Conservation (phyloP, 2,797 vertebrate genomes). For the Pterois miles region DNA sequence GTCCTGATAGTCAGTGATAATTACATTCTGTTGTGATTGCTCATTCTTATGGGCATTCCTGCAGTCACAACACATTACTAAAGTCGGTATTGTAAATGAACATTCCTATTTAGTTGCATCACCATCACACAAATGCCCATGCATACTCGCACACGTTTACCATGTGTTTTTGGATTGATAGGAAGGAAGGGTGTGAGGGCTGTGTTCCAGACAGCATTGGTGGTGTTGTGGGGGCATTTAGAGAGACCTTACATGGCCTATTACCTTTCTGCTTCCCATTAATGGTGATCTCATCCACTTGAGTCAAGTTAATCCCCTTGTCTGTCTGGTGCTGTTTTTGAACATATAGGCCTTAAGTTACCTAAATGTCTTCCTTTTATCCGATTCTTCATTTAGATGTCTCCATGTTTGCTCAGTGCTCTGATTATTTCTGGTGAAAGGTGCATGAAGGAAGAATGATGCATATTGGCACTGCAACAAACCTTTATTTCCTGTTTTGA, state of each 20-base stretch:
- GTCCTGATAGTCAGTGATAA: slow-evolving; percentile 45
- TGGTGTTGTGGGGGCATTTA: slow-evolving; percentile 63
- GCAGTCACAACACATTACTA: slow-evolving; percentile 32
- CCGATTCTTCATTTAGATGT: background rate
- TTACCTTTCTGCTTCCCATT: slow-evolving; percentile 63
- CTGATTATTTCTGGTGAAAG: slow-evolving; percentile 6
- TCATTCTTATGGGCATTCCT: slow-evolving; percentile 47
- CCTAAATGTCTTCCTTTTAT: background rate
- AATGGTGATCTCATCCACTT: slow-evolving; percentile 68
- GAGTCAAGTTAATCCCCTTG: slow-evolving; percentile 45
- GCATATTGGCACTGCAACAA: background rate
- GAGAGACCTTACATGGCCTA: slow-evolving; percentile 40
- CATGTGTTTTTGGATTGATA: slow-evolving; percentile 57
- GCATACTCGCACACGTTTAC: slow-evolving; percentile 39
- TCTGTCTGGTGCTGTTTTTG: slow-evolving; percentile 36
- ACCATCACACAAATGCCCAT: slow-evolving; percentile 33
- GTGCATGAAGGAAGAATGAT: background rate
- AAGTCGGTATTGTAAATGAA: slow-evolving; percentile 62
- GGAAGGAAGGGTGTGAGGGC: slow-evolving; percentile 49
- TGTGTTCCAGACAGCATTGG: slow-evolving; percentile 55
- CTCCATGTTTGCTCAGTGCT: background rate
- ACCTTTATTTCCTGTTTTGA: background rate
- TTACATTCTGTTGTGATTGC: slow-evolving; percentile 48
- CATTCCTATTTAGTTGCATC: slow-evolving; percentile 65
- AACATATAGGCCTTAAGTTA: slow-evolving; percentile 17